A percentile compares a stretch with the other conserved stretches of the same genome.
Evolutionary conservation across 2,113 vertebrate genomes (phyloP).

Genomic region (Rhineura floridana): DNA sequence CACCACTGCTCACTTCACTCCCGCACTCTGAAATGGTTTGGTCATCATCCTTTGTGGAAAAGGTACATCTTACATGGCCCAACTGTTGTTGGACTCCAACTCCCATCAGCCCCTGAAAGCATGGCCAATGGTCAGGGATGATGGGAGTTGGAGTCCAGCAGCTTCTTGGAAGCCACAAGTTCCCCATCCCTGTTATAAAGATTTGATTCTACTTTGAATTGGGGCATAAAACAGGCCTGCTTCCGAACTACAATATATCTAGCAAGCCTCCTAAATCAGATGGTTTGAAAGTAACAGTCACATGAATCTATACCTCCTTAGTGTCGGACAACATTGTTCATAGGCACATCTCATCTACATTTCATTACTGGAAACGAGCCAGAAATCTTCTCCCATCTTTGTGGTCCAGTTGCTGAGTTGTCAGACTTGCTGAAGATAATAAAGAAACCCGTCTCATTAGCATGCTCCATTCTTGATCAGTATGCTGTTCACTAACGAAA

Average conservation of each 20-base stretch:
- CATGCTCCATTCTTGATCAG: constrained; percentile 49
- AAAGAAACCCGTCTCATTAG: constrained; percentile 36
- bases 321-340: background rate
- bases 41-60: no score
- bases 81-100: no score
- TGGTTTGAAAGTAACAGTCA: background rate
- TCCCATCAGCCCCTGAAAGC: no score
- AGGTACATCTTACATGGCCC: no score
- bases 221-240: background rate
- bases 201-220: background rate
- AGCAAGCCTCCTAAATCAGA: background rate
- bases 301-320: background rate
- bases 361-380: background rate
- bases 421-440: constrained; percentile 51
- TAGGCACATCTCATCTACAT: background rate
- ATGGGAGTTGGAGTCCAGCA: no score
- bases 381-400: constrained; percentile 36
- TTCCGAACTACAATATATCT: background rate
- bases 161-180: no score
- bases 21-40: no score
- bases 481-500: constrained; percentile 47
- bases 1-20: no score
- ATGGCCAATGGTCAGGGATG: no score
- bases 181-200: background rate
- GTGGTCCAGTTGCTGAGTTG: constrained; percentile 15